These are phyloP conservation scores for Steinernema khuongi DNA, from an alignment of 1,140 invertebrate species.

Conservation along the genomic window DNA sequence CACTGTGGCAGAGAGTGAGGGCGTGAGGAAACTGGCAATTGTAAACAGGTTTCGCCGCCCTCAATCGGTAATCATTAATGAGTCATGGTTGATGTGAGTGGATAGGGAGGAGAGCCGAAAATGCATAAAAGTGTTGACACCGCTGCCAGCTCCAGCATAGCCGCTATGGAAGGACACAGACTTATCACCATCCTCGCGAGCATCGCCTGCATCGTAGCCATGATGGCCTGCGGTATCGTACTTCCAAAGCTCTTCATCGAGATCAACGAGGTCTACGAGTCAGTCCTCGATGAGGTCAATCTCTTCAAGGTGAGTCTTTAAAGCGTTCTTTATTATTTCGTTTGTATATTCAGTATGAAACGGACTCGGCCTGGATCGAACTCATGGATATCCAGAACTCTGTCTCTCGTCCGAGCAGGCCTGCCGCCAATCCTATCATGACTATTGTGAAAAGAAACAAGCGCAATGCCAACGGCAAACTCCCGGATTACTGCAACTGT, in stretches of 20 bases:
- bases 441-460: not conserved
- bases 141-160: not conserved
- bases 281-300: not conserved
- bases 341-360: not conserved
- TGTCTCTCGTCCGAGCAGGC: not conserved
- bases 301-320: not conserved
- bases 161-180: not conserved
- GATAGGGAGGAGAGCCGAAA: not conserved
- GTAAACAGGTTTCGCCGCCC: not conserved
- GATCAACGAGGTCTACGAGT: not conserved
- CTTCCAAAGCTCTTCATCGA: not conserved
- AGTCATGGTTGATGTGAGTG: not conserved
- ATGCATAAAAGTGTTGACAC: not conserved
- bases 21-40: not conserved
- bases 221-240: not conserved
- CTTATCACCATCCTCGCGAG: not conserved
- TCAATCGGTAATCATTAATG: not conserved
- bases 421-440: not conserved
- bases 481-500: not conserved
- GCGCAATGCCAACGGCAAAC: not conserved
- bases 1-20: not conserved
- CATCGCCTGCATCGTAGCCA: not conserved
- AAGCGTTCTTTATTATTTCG: not conserved
- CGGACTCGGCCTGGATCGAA: not conserved
- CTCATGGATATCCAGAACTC: not conserved